Percentiles rank a stretch among this genome's conserved stretches.
Evolutionary conservation across 1,140 invertebrate species (phyloP).

Genomic region (Aphis gossypii): DNA sequence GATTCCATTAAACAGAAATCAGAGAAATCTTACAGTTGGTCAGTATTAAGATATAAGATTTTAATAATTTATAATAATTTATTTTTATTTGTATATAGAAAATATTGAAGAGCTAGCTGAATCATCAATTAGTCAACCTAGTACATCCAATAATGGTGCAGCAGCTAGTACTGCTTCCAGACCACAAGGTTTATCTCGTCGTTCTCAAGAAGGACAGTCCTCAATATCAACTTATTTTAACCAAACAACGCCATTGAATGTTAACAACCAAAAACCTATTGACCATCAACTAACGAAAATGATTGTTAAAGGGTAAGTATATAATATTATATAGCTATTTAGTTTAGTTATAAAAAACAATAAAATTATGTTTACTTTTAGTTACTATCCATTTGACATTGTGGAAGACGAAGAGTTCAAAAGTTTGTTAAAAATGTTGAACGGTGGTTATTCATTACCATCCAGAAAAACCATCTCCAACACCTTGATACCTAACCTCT

Average conservation of each 20-base stretch:
- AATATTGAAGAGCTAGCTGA: no score
- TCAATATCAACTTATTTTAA: background rate
- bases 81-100: no score
- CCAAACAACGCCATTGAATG: background rate
- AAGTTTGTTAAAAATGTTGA: slow-evolving; percentile 60
- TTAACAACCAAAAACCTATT: background rate
- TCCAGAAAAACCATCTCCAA: slow-evolving; percentile 61
- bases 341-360: background rate
- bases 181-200: background rate
- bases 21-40: background rate
- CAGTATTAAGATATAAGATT: no score
- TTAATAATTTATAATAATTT: no score
- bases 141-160: no score
- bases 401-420: slow-evolving; percentile 54
- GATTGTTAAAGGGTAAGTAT: slow-evolving; percentile 27
- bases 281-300: background rate
- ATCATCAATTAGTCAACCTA: no score
- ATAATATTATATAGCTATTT: slow-evolving; percentile 12
- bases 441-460: slow-evolving; percentile 60
- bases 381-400: background rate
- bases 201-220: background rate
- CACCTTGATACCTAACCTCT: slow-evolving; percentile 59
- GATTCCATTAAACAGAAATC: background rate
- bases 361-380: background rate
- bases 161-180: background rate